These are phyloP conservation scores for Napeogenes sylphis DNA, from an alignment of 2,888 invertebrate genomes.

Conservation along the genomic window DNA sequence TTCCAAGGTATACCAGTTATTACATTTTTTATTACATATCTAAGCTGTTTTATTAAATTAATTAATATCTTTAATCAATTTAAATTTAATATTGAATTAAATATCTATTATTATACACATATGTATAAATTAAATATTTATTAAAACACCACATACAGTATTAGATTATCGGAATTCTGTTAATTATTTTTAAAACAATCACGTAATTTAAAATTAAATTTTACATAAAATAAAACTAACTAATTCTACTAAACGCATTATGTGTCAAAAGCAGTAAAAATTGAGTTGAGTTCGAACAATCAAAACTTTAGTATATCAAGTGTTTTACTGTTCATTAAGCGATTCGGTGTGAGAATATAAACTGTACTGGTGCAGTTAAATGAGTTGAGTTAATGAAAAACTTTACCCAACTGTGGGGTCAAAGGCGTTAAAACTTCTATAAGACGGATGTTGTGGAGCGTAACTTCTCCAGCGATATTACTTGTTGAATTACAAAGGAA, in stretches of 20 bases:
- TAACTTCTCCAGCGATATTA: slow-evolving; percentile 11
- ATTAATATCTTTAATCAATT: not conserved
- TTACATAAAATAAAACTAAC: slow-evolving; percentile 1
- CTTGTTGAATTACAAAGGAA: slow-evolving; percentile 17
- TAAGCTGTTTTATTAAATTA: not conserved
- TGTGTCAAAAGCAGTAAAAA: slow-evolving; percentile 9
- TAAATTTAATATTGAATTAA: no score
- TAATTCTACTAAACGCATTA: slow-evolving; percentile 6
- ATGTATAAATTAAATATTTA: no score
- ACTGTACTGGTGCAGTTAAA: slow-evolving; percentile 37
- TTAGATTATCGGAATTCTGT: no score
- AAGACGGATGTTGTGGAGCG: slow-evolving; percentile 15
- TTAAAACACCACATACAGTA: no score
- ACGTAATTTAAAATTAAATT: not conserved
- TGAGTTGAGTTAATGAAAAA: slow-evolving; percentile 33
- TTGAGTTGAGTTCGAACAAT: slow-evolving; percentile 13
- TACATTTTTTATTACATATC: not conserved
- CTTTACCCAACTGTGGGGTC: slow-evolving; percentile 43
- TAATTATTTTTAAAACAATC: not conserved
- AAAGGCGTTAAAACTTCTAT: slow-evolving; percentile 26
- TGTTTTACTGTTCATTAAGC: slow-evolving; percentile 41
- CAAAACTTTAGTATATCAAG: slow-evolving; percentile 23
- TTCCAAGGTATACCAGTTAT: not conserved
- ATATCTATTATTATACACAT: no score
- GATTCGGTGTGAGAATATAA: slow-evolving; percentile 25